Conservation (phyloP, 1,140 invertebrate species). For the Drosophila varians region DNA sequence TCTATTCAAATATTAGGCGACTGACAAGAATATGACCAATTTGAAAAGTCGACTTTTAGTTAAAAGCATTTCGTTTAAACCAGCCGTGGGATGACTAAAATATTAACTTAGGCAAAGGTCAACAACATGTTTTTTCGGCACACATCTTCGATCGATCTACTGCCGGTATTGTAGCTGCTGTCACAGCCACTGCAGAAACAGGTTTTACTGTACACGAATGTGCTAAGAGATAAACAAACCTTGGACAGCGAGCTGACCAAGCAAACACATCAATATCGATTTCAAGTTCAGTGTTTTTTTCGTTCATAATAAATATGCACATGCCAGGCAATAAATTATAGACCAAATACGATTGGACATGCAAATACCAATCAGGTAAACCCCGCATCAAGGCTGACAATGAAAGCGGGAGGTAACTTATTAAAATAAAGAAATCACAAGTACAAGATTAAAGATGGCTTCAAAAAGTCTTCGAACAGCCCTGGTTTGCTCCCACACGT, state of each 20-base stretch:
- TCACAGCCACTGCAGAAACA: conserved; percentile 45
- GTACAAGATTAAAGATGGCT: conserved; percentile 1
- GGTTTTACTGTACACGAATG: conserved; percentile 60
- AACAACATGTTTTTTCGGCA: conserved; percentile 61
- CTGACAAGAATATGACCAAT: too few relatives aligned
- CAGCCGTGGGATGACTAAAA: conserved; percentile 22
- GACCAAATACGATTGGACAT: conserved; percentile 49
- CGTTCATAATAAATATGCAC: conserved; percentile 48
- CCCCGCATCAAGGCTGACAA: conserved; percentile 17
- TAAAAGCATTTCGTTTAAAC: neutral
- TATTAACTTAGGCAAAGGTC: conserved; percentile 50
- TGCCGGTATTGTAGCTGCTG: conserved; percentile 16
- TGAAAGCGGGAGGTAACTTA: conserved; percentile 1
- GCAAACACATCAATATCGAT: conserved; percentile 65
- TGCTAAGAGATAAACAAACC: conserved; percentile 77
- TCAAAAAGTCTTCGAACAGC: conserved; percentile 35
- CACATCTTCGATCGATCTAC: conserved; percentile 29
- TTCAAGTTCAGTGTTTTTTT: conserved; percentile 69
- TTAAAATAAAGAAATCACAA: neutral
- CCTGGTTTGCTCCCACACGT: conserved; percentile 49
- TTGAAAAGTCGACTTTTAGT: too few relatives aligned
- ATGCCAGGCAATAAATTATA: conserved; percentile 50
- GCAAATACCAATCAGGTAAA: conserved; percentile 44
- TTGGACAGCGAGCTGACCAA: conserved; percentile 48
- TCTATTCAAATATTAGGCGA: too few relatives aligned